Conservation (phyloP, 2,888 invertebrate species). For the Bruchidius siliquastri region DNA sequence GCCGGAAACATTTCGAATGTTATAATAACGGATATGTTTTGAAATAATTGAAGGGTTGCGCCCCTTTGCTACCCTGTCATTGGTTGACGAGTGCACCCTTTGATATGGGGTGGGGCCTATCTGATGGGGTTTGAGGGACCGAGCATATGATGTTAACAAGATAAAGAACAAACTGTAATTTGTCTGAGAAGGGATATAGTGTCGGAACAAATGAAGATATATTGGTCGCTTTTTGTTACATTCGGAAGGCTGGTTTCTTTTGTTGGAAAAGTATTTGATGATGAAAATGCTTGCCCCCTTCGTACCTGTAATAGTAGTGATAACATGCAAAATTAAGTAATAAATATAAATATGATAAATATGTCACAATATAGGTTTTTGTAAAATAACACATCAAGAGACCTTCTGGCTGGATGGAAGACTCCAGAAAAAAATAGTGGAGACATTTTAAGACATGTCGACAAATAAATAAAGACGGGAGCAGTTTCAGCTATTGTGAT, state of each 20-base stretch:
- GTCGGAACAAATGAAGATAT: constrained; percentile 2
- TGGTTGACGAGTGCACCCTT: neutral
- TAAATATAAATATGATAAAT: too few relatives aligned
- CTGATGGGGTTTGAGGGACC: constrained; percentile 22
- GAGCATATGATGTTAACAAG: constrained; percentile 28
- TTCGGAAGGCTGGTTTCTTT: neutral
- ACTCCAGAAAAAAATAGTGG: too few relatives aligned
- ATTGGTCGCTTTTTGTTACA: neutral
- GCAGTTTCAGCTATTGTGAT: too few relatives aligned
- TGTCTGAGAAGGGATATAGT: constrained; percentile 10
- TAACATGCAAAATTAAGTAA: too few relatives aligned
- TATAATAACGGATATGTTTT: constrained; percentile 40
- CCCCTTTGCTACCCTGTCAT: constrained; percentile 17
- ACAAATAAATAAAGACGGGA: too few relatives aligned
- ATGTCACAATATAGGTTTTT: too few relatives aligned
- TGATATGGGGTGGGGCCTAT: constrained; percentile 24
- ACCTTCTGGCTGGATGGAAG: too few relatives aligned
- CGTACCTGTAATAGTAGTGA: too few relatives aligned
- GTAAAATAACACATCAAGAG: too few relatives aligned
- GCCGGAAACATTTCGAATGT: constrained; percentile 35
- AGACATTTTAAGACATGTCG: too few relatives aligned
- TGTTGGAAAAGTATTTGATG: neutral
- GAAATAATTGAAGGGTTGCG: constrained; percentile 35
- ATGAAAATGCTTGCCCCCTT: too few relatives aligned
- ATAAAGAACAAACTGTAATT: constrained; percentile 25